Evolutionary conservation across 2,888 invertebrate species (phyloP).

Genomic region (Pterostichus madidus): DNA sequence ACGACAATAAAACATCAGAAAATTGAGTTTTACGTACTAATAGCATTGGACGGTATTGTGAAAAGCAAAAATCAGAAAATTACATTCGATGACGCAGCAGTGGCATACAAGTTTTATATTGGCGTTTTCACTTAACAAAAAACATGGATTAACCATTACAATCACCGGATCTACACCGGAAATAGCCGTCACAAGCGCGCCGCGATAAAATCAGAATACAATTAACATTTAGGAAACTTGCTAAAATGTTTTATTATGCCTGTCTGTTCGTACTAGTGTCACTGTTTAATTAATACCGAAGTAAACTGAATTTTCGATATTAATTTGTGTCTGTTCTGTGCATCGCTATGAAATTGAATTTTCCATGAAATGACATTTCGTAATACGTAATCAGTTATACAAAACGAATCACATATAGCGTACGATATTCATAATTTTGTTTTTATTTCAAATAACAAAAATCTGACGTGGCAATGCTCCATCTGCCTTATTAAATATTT

Average conservation of each 20-base stretch:
- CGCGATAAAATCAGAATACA: conserved; percentile 38
- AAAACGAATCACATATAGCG: too few relatives aligned
- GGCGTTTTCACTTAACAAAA: conserved; percentile 39
- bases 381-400: too few relatives aligned
- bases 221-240: conserved; percentile 2
- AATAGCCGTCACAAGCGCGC: conserved; percentile 12
- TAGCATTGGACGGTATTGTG: conserved; percentile 3
- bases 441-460: too few relatives aligned
- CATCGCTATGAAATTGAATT: neutral
- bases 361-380: neutral
- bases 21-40: neutral
- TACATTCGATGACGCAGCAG: conserved; percentile 17
- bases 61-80: conserved; percentile 9
- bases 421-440: too few relatives aligned
- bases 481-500: too few relatives aligned
- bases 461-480: too few relatives aligned
- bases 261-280: conserved; percentile 23
- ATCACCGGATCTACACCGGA: conserved; percentile 57
- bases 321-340: neutral
- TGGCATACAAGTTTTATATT: neutral
- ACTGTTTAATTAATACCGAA: conserved; percentile 9
- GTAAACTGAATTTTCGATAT: neutral
- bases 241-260: conserved; percentile 43
- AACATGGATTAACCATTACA: conserved; percentile 56
- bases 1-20: neutral